A percentile compares a stretch with the other conserved stretches of the same genome.
These are phyloP conservation scores for Sminthurides aquaticus DNA, from an alignment of 2,888 invertebrate genomes.

Conservation along the genomic window DNA sequence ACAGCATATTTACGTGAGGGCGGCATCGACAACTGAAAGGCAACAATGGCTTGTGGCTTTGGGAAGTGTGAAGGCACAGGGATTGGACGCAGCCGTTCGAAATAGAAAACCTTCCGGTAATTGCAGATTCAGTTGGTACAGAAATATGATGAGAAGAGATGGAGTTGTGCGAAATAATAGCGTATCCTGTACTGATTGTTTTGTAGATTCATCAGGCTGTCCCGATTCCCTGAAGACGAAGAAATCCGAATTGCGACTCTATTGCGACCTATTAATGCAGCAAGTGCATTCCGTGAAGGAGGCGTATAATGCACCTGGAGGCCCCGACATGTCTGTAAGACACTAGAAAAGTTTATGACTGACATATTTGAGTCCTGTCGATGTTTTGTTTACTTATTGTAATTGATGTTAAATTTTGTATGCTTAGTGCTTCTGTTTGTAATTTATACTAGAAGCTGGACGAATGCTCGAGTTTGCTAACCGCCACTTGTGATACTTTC, in stretches of 20 bases:
- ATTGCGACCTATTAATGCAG: conserved; percentile 76
- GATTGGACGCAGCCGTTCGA: conserved; percentile 48
- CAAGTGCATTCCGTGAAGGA: conserved; percentile 69
- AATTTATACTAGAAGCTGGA: conserved; percentile 57
- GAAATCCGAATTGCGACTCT: conserved; percentile 67
- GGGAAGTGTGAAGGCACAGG: conserved; percentile 66
- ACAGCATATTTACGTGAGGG: conserved; percentile 70
- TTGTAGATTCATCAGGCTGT: neutral
- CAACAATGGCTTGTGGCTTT: conserved; percentile 75
- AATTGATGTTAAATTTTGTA: neutral
- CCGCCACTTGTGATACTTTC: conserved; percentile 75
- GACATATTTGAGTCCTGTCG: neutral
- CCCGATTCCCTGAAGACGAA: conserved; percentile 57
- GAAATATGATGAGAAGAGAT: too few relatives aligned
- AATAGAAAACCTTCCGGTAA: conserved; percentile 45
- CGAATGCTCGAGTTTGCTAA: conserved; percentile 64
- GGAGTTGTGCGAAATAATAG: neutral
- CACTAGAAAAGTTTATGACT: too few relatives aligned
- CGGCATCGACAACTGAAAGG: conserved; percentile 66
- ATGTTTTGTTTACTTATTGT: neutral
- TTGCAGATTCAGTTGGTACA: too few relatives aligned
- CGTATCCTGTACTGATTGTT: neutral
- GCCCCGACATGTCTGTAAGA: conserved; percentile 56
- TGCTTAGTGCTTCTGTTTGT: conserved; percentile 5
- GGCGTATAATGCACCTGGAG: conserved; percentile 54